phyloP scores from a whole-genome alignment of 2,888 invertebrate genomes.

The Pseudoips prasinana region DNA sequence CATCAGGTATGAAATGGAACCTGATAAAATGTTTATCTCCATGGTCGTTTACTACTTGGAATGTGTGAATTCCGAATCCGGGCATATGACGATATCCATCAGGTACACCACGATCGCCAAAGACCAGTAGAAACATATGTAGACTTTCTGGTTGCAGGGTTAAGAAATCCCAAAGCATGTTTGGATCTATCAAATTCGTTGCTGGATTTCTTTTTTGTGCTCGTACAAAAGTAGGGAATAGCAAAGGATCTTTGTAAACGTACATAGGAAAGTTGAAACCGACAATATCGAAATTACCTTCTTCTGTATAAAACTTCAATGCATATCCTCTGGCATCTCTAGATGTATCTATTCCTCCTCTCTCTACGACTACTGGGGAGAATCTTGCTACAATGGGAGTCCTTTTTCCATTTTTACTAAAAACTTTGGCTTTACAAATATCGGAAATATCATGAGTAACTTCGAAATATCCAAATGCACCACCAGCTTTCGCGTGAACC shows the following conservation, averaged over 20 bases:
- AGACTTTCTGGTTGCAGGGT: slow-evolving; percentile 90
- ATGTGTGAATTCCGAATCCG: slow-evolving; percentile 95
- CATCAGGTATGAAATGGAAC: slow-evolving; percentile 94
- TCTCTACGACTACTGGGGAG: slow-evolving; percentile 91
- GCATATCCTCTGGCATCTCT: slow-evolving; percentile 95
- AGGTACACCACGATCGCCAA: slow-evolving; percentile 93
- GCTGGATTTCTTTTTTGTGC: slow-evolving; percentile 96
- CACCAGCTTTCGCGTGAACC: slow-evolving; percentile 95
- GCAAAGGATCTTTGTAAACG: slow-evolving; percentile 91
- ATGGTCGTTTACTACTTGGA: slow-evolving; percentile 89
- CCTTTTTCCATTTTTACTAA: slow-evolving; percentile 86
- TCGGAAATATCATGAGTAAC: slow-evolving; percentile 90
- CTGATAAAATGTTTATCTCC: slow-evolving; percentile 89
- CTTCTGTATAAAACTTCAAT: slow-evolving; percentile 94
- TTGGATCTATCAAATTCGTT: slow-evolving; percentile 90
- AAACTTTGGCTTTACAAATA: slow-evolving; percentile 88
- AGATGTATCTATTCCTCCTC: slow-evolving; percentile 92
- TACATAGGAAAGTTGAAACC: slow-evolving; percentile 95
- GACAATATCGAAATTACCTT: slow-evolving; percentile 94
- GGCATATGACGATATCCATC: slow-evolving; percentile 95
- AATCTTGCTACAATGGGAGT: slow-evolving; percentile 90
- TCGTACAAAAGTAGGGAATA: slow-evolving; percentile 95
- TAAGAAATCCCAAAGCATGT: slow-evolving; percentile 97
- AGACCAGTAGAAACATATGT: slow-evolving; percentile 91
- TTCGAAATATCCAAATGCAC: slow-evolving; percentile 92